Conservation (phyloP, 2,888 invertebrate genomes). For the Plebejus argus region DNA sequence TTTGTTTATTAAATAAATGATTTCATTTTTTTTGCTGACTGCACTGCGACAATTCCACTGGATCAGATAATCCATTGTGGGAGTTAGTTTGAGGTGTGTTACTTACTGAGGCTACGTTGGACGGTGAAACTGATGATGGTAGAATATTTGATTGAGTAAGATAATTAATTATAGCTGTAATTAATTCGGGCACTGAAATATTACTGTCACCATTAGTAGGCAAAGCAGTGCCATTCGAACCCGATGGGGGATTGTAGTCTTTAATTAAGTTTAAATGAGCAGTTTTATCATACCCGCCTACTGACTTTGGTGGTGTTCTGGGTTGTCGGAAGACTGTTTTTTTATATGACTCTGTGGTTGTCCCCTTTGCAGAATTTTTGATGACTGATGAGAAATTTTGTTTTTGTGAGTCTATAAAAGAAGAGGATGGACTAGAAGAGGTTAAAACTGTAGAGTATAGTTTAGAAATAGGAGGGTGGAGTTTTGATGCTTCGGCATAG, state of each 20-base stretch:
- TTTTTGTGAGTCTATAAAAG: too few relatives aligned
- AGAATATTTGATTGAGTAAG: not conserved
- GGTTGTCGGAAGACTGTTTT: too few relatives aligned
- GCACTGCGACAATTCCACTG: not conserved
- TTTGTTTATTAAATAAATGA: slow-evolving; percentile 16
- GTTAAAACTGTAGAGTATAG: too few relatives aligned
- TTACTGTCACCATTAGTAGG: not conserved
- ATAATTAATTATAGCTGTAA: not conserved
- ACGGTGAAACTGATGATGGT: not conserved
- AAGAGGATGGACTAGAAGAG: too few relatives aligned
- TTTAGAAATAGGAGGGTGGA: too few relatives aligned
- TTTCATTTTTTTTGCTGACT: slow-evolving; percentile 11
- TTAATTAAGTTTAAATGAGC: not conserved
- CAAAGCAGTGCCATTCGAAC: not conserved
- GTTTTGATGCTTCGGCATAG: too few relatives aligned
- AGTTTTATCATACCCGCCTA: not conserved
- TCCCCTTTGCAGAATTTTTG: too few relatives aligned
- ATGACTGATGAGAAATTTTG: too few relatives aligned
- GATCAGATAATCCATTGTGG: not conserved
- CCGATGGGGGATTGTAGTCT: not conserved
- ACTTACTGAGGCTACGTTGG: not conserved
- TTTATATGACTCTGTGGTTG: too few relatives aligned
- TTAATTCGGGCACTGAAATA: not conserved
- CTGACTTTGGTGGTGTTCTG: too few relatives aligned
- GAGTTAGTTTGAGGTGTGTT: not conserved